Percentiles rank a stretch among this genome's conserved stretches.
phyloP scores from a whole-genome alignment of 2,888 invertebrate genomes.

The Syrphus vitripennis region DNA sequence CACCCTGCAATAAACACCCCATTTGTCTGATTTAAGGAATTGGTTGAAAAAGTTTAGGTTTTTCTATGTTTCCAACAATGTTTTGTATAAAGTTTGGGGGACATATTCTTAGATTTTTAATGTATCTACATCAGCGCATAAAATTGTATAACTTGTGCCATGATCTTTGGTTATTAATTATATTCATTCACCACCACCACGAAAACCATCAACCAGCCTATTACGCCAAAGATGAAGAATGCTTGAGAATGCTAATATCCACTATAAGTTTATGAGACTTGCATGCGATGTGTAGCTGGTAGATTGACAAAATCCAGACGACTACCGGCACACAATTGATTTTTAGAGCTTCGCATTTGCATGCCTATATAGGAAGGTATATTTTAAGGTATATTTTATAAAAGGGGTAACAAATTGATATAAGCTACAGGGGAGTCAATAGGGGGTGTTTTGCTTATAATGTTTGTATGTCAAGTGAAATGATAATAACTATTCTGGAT shows the following conservation, averaged over 20 bases:
- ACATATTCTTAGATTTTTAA: slow-evolving; percentile 49
- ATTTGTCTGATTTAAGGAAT: slow-evolving; percentile 30
- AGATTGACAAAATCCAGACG: slow-evolving; percentile 61
- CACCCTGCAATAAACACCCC: slow-evolving; percentile 61
- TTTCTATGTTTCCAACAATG: slow-evolving; percentile 33
- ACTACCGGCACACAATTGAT: slow-evolving; percentile 52
- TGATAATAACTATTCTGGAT: slow-evolving; percentile 55
- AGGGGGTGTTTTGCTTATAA: slow-evolving; percentile 12
- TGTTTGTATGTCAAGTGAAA: slow-evolving; percentile 66
- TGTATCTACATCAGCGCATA: slow-evolving; percentile 30
- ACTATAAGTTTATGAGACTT: slow-evolving; percentile 63
- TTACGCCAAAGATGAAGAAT: slow-evolving; percentile 61
- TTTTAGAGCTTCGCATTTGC: slow-evolving; percentile 11
- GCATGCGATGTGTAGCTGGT: slow-evolving; percentile 64
- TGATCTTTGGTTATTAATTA: slow-evolving; percentile 65
- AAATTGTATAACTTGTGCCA: slow-evolving; percentile 54
- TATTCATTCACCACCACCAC: slow-evolving; percentile 56
- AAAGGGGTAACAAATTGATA: not conserved
- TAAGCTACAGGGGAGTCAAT: not conserved
- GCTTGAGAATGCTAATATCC: slow-evolving; percentile 70
- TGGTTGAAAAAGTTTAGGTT: slow-evolving; percentile 24
- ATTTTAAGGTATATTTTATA: not conserved
- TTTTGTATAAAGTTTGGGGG: slow-evolving; percentile 9
- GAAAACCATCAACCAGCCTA: slow-evolving; percentile 31
- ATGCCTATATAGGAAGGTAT: not conserved